phyloP scores from a whole-genome alignment of 2,888 invertebrate genomes.

The Sminthurides aquaticus region DNA sequence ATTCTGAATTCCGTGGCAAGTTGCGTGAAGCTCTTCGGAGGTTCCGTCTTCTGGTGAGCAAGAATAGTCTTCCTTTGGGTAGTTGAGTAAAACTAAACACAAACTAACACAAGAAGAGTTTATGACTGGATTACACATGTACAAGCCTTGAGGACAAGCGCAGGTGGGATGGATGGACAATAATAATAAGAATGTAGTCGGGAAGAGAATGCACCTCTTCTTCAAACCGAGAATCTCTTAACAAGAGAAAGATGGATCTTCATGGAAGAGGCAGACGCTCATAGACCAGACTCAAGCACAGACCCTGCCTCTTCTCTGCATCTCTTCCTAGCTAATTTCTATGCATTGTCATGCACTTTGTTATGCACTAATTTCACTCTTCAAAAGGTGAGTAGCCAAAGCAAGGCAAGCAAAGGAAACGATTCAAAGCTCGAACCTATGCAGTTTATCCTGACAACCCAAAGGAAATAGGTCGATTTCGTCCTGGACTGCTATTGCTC shows the following conservation, averaged over 20 bases:
- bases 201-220: background rate
- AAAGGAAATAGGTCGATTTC: no score
- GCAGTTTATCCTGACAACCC: no score
- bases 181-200: background rate
- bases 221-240: background rate
- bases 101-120: background rate
- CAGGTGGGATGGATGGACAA: conserved; percentile 3
- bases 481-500: no score
- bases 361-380: background rate
- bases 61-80: background rate
- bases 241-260: background rate
- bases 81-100: background rate
- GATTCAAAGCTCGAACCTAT: no score
- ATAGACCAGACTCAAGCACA: background rate
- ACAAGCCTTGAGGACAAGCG: conserved; percentile 5
- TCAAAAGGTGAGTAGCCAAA: background rate
- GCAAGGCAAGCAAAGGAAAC: background rate
- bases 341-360: background rate
- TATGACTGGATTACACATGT: background rate
- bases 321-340: background rate
- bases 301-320: background rate
- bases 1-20: background rate
- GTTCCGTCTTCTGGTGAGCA: background rate
- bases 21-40: background rate
- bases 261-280: background rate